Evolutionary conservation across 2,888 invertebrate species (phyloP).

Genomic region (Tetranychus piercei): DNA sequence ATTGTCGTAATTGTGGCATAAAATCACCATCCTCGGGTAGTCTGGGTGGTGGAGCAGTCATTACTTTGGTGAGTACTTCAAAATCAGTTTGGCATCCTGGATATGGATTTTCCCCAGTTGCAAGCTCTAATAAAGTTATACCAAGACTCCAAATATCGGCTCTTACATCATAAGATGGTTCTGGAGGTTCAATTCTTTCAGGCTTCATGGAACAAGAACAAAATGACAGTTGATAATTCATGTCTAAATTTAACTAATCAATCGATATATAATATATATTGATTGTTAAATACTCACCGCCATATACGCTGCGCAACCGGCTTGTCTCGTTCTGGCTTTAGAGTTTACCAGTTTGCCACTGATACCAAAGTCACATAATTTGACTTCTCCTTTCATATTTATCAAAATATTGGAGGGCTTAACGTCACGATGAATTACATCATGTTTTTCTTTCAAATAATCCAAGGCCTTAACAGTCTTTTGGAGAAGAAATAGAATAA

Average conservation of each 20-base stretch:
- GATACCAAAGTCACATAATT: constrained; percentile 98
- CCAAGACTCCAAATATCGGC: constrained; percentile 99
- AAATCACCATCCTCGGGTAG: constrained; percentile 52
- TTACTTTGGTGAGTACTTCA: constrained; percentile 79
- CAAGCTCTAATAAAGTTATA: constrained; percentile 84
- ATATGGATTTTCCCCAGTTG: constrained; percentile 79
- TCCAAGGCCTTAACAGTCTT: constrained; percentile 76
- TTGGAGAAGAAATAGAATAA: constrained; percentile 37
- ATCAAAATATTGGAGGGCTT: constrained; percentile 96
- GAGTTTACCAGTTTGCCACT: constrained; percentile 94
- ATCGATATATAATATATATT: background rate
- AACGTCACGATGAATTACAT: constrained; percentile 91
- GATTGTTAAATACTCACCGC: constrained; percentile 48
- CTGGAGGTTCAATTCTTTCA: constrained; percentile 79
- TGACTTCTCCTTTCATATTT: constrained; percentile 82
- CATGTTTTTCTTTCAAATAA: constrained; percentile 89
- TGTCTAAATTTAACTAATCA: background rate
- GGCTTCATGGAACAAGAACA: constrained; percentile 44
- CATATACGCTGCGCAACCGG: constrained; percentile 98
- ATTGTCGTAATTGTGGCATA: constrained; percentile 65
- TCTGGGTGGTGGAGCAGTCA: constrained; percentile 69
- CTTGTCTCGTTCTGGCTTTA: constrained; percentile 87
- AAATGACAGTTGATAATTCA: constrained; percentile 5
- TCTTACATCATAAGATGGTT: constrained; percentile 91
- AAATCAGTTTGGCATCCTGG: constrained; percentile 94